Evolutionary conservation across 2,888 invertebrate genomes (phyloP).

Genomic region (Seira musarum): DNA sequence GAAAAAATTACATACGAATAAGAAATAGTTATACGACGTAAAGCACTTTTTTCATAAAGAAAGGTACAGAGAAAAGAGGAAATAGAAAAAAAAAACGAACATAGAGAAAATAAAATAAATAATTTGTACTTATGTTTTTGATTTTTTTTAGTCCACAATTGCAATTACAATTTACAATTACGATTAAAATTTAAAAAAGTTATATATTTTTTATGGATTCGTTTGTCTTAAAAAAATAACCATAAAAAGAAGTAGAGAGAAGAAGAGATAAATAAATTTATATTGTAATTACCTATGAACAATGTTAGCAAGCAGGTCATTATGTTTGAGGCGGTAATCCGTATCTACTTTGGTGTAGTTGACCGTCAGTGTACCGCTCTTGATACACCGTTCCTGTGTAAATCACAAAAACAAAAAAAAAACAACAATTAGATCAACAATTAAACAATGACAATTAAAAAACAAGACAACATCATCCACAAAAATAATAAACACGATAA

Average conservation of each 20-base stretch:
- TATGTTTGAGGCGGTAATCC: slow-evolving; percentile 93
- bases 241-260: slow-evolving; percentile 33
- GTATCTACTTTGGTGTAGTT: slow-evolving; percentile 93
- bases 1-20: no score
- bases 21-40: no score
- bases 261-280: slow-evolving; percentile 25
- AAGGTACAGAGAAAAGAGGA: no score
- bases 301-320: slow-evolving; percentile 92
- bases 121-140: no score
- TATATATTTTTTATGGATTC: background rate
- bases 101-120: no score
- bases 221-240: background rate
- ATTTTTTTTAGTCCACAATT: slow-evolving; percentile 2
- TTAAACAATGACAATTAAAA: background rate
- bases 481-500: background rate
- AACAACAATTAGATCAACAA: background rate
- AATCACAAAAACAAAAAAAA: slow-evolving; percentile 22
- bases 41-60: no score
- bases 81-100: slow-evolving; percentile 1
- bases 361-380: slow-evolving; percentile 92
- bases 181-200: no score
- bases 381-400: slow-evolving; percentile 84
- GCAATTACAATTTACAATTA: no score
- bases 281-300: slow-evolving; percentile 87
- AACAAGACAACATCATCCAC: background rate